Conservation (phyloP, 2,113 vertebrate genomes). For the Sinocyclocheilus anophthalmus region DNA sequence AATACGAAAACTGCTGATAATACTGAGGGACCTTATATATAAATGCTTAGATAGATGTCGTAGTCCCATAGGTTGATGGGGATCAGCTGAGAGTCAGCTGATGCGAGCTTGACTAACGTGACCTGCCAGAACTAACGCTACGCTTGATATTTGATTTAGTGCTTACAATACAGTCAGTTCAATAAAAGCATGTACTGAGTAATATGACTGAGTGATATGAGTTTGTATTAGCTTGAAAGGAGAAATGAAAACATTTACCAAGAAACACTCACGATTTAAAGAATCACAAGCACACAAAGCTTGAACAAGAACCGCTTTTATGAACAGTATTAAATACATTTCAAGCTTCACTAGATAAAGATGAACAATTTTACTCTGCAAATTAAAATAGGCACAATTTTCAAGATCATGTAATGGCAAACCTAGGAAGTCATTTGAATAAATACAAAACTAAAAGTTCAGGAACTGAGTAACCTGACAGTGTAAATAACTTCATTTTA, state of each 20-base stretch:
- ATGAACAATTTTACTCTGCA: not conserved
- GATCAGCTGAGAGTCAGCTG: no score
- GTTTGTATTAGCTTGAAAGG: not conserved
- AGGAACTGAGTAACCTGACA: no score
- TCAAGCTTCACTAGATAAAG: not conserved
- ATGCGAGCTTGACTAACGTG: no score
- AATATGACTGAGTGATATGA: not conserved
- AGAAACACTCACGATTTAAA: not conserved
- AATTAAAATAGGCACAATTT: not conserved
- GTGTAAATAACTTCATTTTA: no score
- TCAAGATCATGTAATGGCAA: constrained; percentile 5
- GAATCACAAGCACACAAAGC: no score
- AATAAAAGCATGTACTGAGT: not conserved
- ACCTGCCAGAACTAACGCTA: no score
- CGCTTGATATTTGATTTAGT: not conserved
- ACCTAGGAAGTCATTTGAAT: not conserved
- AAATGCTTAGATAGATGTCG: no score
- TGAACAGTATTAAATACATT: not conserved
- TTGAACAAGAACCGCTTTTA: not conserved
- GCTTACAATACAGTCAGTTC: not conserved
- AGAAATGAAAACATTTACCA: not conserved
- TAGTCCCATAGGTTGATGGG: no score
- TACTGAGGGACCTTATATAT: no score
- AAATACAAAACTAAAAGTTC: constrained; percentile 6
- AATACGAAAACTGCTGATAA: no score